Conservation (phyloP, 2,888 invertebrate species). For the Cryptosula pallasiana region DNA sequence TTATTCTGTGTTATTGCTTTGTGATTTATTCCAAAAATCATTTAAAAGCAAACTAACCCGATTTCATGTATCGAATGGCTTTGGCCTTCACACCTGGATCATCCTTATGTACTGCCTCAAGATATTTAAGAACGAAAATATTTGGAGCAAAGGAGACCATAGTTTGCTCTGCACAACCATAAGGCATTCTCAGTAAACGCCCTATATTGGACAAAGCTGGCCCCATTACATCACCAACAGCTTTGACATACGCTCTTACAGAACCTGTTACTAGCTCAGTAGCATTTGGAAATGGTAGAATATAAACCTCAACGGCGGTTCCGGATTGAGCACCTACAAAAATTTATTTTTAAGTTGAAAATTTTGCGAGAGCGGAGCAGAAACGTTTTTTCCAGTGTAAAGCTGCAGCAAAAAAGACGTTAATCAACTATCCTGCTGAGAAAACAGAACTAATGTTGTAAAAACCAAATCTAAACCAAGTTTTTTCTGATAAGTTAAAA, state of each 20-base stretch:
- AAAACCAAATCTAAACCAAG: no score
- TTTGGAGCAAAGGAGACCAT: conserved; percentile 73
- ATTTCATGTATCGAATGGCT: conserved; percentile 60
- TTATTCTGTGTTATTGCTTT: no score
- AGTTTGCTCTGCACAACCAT: conserved; percentile 77
- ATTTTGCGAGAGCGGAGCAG: no score
- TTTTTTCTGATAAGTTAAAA: no score
- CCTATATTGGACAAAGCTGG: conserved; percentile 58
- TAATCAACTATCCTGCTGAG: no score
- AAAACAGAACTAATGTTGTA: no score
- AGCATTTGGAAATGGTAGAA: conserved; percentile 55
- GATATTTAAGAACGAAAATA: conserved; percentile 63
- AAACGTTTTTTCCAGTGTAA: no score
- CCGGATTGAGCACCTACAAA: background rate
- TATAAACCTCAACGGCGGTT: conserved; percentile 15
- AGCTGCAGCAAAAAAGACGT: no score
- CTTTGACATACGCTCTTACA: conserved; percentile 61
- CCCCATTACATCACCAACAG: conserved; percentile 53
- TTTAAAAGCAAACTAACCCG: conserved; percentile 53
- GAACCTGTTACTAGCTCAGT: conserved; percentile 62
- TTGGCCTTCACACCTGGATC: conserved; percentile 58
- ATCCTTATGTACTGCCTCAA: conserved; percentile 59
- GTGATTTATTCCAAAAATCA: no score
- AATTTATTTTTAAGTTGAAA: no score
- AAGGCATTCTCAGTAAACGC: conserved; percentile 63